These are phyloP conservation scores for Sebastes hopkinsi DNA, from an alignment of 2,797 vertebrate species.

Conservation along the genomic window DNA sequence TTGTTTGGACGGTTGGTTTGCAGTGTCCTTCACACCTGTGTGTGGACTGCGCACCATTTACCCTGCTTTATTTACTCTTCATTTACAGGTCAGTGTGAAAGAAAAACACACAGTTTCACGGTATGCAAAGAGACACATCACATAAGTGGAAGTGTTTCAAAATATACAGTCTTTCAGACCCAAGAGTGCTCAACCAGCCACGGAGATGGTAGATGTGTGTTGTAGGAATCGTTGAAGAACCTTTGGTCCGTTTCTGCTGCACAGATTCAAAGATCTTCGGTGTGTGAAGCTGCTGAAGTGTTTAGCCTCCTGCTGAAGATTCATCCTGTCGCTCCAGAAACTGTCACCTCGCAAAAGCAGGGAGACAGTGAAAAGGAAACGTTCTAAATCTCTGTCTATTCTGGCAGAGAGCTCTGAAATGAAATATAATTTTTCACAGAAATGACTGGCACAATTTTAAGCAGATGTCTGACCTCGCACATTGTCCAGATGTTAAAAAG, in stretches of 20 bases:
- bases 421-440: conserved; percentile 45
- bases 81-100: conserved; percentile 70
- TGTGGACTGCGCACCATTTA: conserved; percentile 50
- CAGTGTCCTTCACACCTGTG: conserved; percentile 54
- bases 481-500: conserved; percentile 50
- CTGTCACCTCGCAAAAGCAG: conserved; percentile 32
- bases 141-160: conserved; percentile 22
- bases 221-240: not conserved
- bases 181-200: not conserved
- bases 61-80: conserved; percentile 61
- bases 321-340: conserved; percentile 13
- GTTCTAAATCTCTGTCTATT: conserved; percentile 57
- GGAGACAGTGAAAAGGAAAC: conserved; percentile 58
- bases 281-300: conserved; percentile 10
- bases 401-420: conserved; percentile 44
- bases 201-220: not conserved
- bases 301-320: conserved; percentile 13
- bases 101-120: conserved; percentile 55
- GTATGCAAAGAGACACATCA: conserved; percentile 36
- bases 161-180: not conserved
- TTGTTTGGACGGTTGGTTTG: conserved; percentile 51
- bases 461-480: conserved; percentile 39
- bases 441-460: conserved; percentile 56
- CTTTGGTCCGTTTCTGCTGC: not conserved
- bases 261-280: not conserved